phyloP scores from a whole-genome alignment of 2,797 vertebrate genomes.

The Sus cebifrons region DNA sequence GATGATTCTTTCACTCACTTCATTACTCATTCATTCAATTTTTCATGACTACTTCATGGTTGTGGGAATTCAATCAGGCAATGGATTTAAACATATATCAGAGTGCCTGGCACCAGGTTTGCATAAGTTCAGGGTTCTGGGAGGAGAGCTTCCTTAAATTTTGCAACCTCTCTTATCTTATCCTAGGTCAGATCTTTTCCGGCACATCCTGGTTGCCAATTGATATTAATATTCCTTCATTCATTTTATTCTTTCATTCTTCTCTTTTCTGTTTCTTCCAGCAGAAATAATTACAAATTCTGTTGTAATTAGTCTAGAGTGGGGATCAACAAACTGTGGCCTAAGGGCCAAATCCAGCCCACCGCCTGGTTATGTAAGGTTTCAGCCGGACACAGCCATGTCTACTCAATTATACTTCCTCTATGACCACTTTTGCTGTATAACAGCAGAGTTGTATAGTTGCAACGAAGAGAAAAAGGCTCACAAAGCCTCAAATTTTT shows the following conservation, averaged over 20 bases:
- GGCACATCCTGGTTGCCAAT: background rate
- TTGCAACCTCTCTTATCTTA: background rate
- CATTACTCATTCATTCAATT: background rate
- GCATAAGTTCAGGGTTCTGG: background rate
- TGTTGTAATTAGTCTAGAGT: background rate
- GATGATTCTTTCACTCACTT: background rate
- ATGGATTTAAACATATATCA: background rate
- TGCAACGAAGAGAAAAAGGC: background rate
- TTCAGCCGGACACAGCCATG: too few relatives aligned
- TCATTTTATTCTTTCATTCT: background rate
- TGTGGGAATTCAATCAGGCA: background rate
- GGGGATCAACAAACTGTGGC: background rate
- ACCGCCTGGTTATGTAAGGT: too few relatives aligned
- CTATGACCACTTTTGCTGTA: background rate
- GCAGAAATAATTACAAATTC: constrained; percentile 19
- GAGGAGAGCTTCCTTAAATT: background rate
- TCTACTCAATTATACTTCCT: background rate
- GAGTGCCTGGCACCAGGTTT: background rate
- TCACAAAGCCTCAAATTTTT: background rate
- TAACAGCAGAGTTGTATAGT: background rate
- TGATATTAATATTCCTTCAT: background rate
- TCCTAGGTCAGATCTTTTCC: background rate
- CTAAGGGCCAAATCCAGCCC: background rate
- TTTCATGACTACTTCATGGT: background rate
- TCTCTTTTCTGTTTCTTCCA: background rate